Base-by-base conservation (phyloP, 2,888 invertebrate genomes). In the Platycheirus albimanus region DNA sequence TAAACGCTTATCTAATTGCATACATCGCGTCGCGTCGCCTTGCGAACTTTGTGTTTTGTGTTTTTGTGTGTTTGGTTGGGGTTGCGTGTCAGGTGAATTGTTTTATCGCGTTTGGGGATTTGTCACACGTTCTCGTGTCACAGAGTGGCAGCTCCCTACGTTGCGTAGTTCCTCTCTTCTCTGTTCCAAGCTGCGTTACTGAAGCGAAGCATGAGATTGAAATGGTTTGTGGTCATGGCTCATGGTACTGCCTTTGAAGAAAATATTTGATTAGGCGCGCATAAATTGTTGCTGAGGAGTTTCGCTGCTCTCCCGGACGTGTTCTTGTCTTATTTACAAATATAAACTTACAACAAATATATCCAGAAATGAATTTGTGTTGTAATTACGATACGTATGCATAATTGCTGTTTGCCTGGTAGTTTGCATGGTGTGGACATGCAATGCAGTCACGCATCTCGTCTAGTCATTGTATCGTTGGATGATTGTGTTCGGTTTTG, bases 1-100 rank as follows among this genome's bases (percentile, higher is more conserved):
- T 87, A 86, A 86, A 79, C 84, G 85, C 86, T 86, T 87, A 87
- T 87, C 87, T 86, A 86, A 86, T 86, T 86, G 86, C 85, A 86
- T 85, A 86, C 86, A 87, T 87, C 87, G 85, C 85, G n/a, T n/a
- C n/a, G n/a, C n/a, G 85, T 86, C 86, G 83, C 84, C 74, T 79
- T 72, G 71, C 78, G 67, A 76, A 52, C 78, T 76, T 77, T 77
- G 61, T 81, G 63, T 58, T 54, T 74, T 56, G 41, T 69, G 67
- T n/a, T n/a, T n/a, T 79, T 61, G 69, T 36, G 17, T n/a, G n/a
- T n/a, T n/a, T 49, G 61, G 66, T 77, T 74, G 78, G 83, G 83
- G 83, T 83, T 83, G 83, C 83, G 83, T 83, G 83, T 83, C 78
- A 83, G 83, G 83, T 83, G 83, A 83, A 77, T 72, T 28, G 72